Evolutionary conservation across 2,113 vertebrate genomes (phyloP), one percentile per base, ranked within the genome.

Genomic region (Dromiciops gliroides): DNA sequence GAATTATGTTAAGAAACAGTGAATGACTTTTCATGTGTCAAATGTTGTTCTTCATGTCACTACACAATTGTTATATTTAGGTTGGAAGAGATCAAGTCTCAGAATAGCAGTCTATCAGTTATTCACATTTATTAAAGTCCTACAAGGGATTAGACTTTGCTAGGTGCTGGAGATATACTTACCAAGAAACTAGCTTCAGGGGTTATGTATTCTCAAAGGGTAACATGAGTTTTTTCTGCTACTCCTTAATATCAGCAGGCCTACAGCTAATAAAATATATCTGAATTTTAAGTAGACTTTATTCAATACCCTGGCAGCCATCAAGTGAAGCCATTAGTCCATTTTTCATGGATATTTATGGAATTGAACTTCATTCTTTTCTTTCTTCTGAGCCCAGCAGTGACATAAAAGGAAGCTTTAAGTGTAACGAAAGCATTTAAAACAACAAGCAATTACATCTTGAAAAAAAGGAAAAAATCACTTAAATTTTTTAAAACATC

Each of bases 361-460:
- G 52, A 97, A 91, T 91, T 97, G 96, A 83, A 96, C 56, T 92
- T 19, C n/a, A 89, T 31, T 96, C 50, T 90, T 94, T 93, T 50
- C 53, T 96, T 90, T 50, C 1, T 96, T 47, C n/a, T 95, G 89
- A 75, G 26, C 75, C 90, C n/a, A 94, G 53, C 16, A 96, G 89
- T 96, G 56, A 93, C 25, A 95, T 2, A 91, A 0, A 83, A 90
- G 7, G 37, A 0, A 88, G 48, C 25, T 96, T 97, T 96, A 48
- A 95, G 96, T 92, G 48, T 89, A 90, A 16, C 44, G 25, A 92
- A 53, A 94, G 48, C 93, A 48, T 93, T 92, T 94, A 95, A 94
- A 95, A 1, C 47, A 97, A 50, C 31, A 94, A 94, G 67, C 44
- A 97, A 10, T 94, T 97, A 94, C 10, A 51, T 95, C 93, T 94